Evolutionary conservation across 2,113 vertebrate species (phyloP).

Genomic region (Pungitius pungitius): DNA sequence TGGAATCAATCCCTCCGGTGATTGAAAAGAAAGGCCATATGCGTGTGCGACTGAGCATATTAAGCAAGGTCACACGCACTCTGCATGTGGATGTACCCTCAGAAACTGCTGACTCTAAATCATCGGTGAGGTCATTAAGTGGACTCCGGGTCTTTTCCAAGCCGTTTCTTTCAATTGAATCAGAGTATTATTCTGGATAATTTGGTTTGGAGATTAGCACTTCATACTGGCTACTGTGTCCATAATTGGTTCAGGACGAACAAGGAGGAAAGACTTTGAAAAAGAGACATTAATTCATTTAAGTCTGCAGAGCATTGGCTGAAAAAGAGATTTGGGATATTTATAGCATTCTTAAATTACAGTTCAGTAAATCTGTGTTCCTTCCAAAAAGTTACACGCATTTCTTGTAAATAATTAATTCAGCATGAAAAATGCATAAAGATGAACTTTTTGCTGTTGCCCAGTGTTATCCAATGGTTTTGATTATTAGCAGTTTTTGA

Average conservation of each 20-base stretch:
- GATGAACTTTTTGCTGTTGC: no score
- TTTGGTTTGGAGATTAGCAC: slow-evolving; percentile 72
- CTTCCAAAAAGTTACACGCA: no score
- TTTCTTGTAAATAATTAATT: no score
- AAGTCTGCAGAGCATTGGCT: slow-evolving; percentile 1
- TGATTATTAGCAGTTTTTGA: no score
- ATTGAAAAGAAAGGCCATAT: slow-evolving; percentile 75
- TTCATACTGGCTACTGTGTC: slow-evolving; percentile 46
- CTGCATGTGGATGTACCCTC: slow-evolving; percentile 56
- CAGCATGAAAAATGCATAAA: no score
- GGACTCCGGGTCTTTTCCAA: slow-evolving; percentile 51
- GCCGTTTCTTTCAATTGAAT: slow-evolving; percentile 74
- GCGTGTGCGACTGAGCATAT: slow-evolving; percentile 55
- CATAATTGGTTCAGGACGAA: slow-evolving; percentile 61
- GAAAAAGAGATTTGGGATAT: slow-evolving; percentile 9
- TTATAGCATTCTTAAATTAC: slow-evolving; percentile 1
- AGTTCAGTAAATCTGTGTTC: no score
- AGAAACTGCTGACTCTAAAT: slow-evolving; percentile 72
- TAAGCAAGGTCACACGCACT: slow-evolving; percentile 71
- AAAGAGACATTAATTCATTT: slow-evolving; percentile 40
- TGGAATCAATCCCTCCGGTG: slow-evolving; percentile 73
- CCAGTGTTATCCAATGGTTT: no score
- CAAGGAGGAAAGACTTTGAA: slow-evolving; percentile 31
- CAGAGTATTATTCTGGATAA: slow-evolving; percentile 74
- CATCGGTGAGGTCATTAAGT: slow-evolving; percentile 70